Conservation (phyloP, 2,888 invertebrate genomes). For the Melolontha melolontha region DNA sequence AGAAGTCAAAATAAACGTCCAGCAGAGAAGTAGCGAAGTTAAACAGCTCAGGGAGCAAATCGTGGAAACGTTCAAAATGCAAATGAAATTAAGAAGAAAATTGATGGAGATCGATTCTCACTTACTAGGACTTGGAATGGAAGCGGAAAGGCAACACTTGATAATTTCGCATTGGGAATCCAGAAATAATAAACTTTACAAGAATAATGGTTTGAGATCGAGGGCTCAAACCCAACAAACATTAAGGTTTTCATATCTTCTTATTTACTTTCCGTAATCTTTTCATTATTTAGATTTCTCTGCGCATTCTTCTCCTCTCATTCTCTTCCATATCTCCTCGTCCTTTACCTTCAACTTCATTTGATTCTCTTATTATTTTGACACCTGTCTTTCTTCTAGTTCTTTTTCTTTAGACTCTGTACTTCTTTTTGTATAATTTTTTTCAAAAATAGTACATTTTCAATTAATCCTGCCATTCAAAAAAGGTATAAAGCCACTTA, state of each 20-base stretch:
- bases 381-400: too few relatives aligned
- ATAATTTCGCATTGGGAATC: constrained; percentile 92
- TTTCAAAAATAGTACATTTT: too few relatives aligned
- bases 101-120: constrained; percentile 94
- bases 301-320: too few relatives aligned
- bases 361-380: too few relatives aligned
- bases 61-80: constrained; percentile 89
- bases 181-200: constrained; percentile 80
- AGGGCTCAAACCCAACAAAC: constrained; percentile 73
- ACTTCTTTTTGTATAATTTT: too few relatives aligned
- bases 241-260: too few relatives aligned
- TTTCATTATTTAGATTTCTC: too few relatives aligned
- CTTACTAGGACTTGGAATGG: constrained; percentile 85
- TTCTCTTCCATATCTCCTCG: too few relatives aligned
- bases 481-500: too few relatives aligned
- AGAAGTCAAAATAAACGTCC: constrained; percentile 61
- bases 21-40: constrained; percentile 53
- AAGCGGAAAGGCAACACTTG: constrained; percentile 89
- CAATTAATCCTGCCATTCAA: too few relatives aligned
- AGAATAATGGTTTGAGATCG: constrained; percentile 69
- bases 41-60: constrained; percentile 82
- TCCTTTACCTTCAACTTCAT: too few relatives aligned
- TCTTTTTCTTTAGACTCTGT: too few relatives aligned
- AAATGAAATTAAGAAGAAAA: constrained; percentile 88
- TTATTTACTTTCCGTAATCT: constrained; percentile 25